Conservation (phyloP, 2,888 invertebrate species). For the Acleris emargana region DNA sequence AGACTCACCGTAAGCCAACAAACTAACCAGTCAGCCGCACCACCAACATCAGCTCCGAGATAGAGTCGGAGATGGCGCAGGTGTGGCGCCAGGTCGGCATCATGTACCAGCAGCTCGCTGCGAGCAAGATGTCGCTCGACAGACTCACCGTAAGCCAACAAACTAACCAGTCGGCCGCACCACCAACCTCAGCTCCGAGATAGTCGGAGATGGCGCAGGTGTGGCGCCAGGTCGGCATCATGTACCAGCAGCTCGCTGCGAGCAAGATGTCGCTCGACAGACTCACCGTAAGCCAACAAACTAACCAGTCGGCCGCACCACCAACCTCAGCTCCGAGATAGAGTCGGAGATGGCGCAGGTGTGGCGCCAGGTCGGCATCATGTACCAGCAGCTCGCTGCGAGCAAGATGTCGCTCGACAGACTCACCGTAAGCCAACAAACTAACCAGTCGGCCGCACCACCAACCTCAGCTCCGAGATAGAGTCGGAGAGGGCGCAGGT, state of each 20-base stretch:
- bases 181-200: slow-evolving; percentile 87
- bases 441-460: too few relatives aligned
- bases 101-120: slow-evolving; percentile 92
- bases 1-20: slow-evolving; percentile 80
- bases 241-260: slow-evolving; percentile 92
- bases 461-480: slow-evolving; percentile 89
- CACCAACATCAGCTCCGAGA: slow-evolving; percentile 87
- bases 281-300: slow-evolving; percentile 72
- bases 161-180: not conserved
- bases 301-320: too few relatives aligned
- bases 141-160: slow-evolving; percentile 80
- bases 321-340: slow-evolving; percentile 89
- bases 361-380: slow-evolving; percentile 95
- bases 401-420: slow-evolving; percentile 90
- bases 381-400: slow-evolving; percentile 92
- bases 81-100: slow-evolving; percentile 96
- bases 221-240: slow-evolving; percentile 95
- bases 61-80: slow-evolving; percentile 90
- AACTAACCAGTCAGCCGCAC: not conserved
- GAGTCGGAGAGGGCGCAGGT: slow-evolving; percentile 92
- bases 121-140: slow-evolving; percentile 89
- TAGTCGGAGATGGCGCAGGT: slow-evolving; percentile 92
- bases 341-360: slow-evolving; percentile 92
- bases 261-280: slow-evolving; percentile 90
- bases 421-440: slow-evolving; percentile 72